Evolutionary conservation across 2,113 vertebrate species (phyloP).

Genomic region (Peucedramus taeniatus): DNA sequence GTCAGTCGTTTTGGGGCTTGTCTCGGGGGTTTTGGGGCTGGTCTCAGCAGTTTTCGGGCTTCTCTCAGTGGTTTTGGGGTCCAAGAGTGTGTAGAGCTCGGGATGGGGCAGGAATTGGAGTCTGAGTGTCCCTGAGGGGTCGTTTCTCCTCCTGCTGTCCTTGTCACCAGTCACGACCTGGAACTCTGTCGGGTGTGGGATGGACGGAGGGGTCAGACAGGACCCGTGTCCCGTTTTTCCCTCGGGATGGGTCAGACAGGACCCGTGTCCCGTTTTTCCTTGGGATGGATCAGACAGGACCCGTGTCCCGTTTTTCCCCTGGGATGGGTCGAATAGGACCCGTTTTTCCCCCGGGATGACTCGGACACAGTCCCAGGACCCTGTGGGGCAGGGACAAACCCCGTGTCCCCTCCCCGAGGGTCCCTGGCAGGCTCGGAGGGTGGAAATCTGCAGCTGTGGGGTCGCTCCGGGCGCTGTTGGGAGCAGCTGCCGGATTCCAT

Average conservation of each 20-base stretch:
- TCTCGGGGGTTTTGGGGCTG: not conserved
- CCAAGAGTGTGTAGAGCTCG: not conserved
- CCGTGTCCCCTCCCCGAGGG: not conserved
- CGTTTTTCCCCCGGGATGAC: too few species aligned
- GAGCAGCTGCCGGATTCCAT: not conserved
- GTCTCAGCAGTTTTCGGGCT: too few species aligned
- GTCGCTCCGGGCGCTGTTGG: not conserved
- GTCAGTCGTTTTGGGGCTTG: not conserved
- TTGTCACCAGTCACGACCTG: not conserved
- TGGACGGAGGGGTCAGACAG: not conserved
- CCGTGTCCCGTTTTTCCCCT: not conserved
- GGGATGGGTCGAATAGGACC: not conserved
- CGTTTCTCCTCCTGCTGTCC: fast-evolving
- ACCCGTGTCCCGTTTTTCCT: too few species aligned
- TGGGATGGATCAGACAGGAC: too few species aligned
- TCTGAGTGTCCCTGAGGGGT: fast-evolving
- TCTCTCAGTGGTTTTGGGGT: fast-evolving
- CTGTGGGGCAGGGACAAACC: not conserved
- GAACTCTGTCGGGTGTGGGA: not conserved
- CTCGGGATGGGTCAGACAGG: not conserved
- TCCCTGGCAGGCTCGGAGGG: not conserved
- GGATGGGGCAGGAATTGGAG: not conserved
- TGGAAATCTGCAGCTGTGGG: not conserved
- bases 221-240: not conserved
- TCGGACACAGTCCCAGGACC: fast-evolving